Conservation (phyloP, 2,888 invertebrate species). For the Synanthedon myopaeformis region DNA sequence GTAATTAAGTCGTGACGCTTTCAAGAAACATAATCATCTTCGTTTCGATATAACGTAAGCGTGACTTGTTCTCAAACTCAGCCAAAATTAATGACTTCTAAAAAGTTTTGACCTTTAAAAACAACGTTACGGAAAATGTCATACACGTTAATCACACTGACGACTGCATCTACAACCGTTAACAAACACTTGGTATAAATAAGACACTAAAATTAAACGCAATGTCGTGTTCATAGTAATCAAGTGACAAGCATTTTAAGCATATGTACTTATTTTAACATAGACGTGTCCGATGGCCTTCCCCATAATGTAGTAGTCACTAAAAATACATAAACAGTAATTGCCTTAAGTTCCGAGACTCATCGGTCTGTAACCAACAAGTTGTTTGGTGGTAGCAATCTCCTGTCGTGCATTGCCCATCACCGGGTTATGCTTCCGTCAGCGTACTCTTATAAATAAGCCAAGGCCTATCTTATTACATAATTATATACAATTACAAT, state of each 20-base stretch:
- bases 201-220: neutral
- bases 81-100: conserved; percentile 13
- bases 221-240: conserved; percentile 5
- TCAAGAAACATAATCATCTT: neutral
- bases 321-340: conserved; percentile 29
- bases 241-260: conserved; percentile 10
- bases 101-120: conserved; percentile 30
- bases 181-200: neutral
- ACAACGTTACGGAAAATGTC: conserved; percentile 18
- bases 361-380: conserved; percentile 45
- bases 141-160: conserved; percentile 9
- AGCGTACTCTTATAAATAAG: conserved; percentile 14
- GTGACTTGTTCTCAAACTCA: conserved; percentile 17
- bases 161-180: too few species aligned
- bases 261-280: conserved; percentile 1
- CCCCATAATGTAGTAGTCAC: conserved; percentile 18
- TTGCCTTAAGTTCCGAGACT: conserved; percentile 40
- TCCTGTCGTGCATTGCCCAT: conserved; percentile 33
- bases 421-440: conserved; percentile 38
- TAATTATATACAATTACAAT: neutral
- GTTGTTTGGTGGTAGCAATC: conserved; percentile 47
- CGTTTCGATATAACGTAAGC: conserved; percentile 12
- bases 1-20: too few species aligned
- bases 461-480: conserved; percentile 30
- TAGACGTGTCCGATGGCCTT: conserved; percentile 21